Conservation (phyloP, 2,797 vertebrate genomes). For the Coendou prehensilis region DNA sequence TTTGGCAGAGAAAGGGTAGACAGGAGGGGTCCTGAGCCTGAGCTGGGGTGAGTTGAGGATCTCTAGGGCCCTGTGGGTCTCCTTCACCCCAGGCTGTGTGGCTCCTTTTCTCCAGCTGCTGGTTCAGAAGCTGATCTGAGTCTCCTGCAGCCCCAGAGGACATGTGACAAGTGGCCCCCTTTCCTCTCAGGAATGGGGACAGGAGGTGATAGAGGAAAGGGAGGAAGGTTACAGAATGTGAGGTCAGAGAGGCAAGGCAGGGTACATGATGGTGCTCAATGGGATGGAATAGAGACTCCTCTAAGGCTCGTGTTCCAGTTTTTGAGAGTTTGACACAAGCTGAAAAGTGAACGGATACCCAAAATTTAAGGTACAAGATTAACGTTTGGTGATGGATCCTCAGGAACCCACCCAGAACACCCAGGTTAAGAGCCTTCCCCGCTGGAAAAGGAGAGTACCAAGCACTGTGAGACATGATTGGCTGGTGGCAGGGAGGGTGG, state of each 20-base stretch:
- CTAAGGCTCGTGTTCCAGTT: not conserved
- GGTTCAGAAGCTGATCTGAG: not conserved
- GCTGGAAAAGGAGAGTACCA: not conserved
- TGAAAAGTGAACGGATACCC: not conserved
- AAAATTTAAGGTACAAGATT: not conserved
- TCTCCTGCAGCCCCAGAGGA: not conserved
- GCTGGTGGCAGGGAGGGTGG: not conserved
- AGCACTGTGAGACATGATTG: not conserved
- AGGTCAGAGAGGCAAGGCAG: not conserved
- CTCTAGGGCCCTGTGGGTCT: not conserved
- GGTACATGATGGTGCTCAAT: not conserved
- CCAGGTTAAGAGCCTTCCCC: not conserved
- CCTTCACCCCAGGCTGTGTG: not conserved
- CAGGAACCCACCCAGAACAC: not conserved
- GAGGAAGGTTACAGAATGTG: not conserved
- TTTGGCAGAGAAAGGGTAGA: not conserved
- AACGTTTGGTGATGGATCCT: not conserved
- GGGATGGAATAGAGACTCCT: not conserved
- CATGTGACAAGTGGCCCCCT: not conserved
- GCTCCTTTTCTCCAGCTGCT: not conserved
- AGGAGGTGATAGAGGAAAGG: not conserved
- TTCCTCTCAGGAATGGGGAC: not conserved
- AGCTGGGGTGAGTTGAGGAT: not conserved
- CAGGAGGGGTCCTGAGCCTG: not conserved
- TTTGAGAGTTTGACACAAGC: conserved; percentile 42